Evolutionary conservation across 2,113 vertebrate species (phyloP).

Genomic region (Gadus chalcogrammus): DNA sequence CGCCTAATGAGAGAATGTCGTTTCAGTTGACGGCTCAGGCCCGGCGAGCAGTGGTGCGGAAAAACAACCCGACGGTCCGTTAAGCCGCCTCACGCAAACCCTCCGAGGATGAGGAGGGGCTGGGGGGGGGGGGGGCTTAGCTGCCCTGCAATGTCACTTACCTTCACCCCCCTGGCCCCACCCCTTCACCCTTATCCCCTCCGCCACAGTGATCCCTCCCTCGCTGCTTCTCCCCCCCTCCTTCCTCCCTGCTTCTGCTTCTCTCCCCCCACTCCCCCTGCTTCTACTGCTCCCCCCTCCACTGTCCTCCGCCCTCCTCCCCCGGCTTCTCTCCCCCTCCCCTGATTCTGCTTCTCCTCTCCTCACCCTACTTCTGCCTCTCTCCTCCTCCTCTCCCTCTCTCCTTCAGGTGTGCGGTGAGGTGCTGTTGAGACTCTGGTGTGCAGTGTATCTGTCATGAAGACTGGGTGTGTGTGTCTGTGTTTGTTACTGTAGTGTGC

Average conservation of each 20-base stretch:
- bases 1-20: conserved; percentile 79
- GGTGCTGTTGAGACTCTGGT: too few relatives aligned
- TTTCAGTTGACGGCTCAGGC: conserved; percentile 71
- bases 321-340: not conserved
- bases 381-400: too few relatives aligned
- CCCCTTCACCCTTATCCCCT: not conserved
- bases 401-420: too few relatives aligned
- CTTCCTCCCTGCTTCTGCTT: conserved; percentile 9
- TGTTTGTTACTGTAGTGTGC: too few relatives aligned
- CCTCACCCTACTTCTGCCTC: not conserved
- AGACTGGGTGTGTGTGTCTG: too few relatives aligned
- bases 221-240: conserved; percentile 22
- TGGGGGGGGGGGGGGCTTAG: conserved; percentile 23
- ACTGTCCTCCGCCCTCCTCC: not conserved
- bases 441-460: too few relatives aligned
- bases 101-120: conserved; percentile 61
- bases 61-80: conserved; percentile 66
- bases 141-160: conserved; percentile 53
- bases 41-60: conserved; percentile 66
- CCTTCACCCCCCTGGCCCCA: conserved; percentile 32
- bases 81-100: conserved; percentile 75
- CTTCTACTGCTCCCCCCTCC: not conserved
- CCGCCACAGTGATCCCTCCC: conserved; percentile 8
- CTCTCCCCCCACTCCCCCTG: not conserved
- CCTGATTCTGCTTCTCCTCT: too few relatives aligned